Evolutionary conservation across 2,797 vertebrate genomes (phyloP), one percentile per base, ranked within the genome.

Genomic region (Microctenopoma lineatum): DNA sequence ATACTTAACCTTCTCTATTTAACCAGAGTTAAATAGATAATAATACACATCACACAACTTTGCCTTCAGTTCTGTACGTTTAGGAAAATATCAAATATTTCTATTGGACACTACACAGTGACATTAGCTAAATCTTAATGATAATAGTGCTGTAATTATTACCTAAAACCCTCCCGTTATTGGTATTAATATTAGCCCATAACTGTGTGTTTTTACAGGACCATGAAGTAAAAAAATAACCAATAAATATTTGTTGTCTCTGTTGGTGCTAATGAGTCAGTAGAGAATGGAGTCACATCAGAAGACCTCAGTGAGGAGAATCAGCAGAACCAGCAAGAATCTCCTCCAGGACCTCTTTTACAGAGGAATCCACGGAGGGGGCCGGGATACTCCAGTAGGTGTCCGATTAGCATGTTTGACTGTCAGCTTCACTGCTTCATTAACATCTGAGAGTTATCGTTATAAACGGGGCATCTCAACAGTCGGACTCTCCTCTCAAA

Each of bases 331-430:
- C 87, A 93, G 91, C 75, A 46, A 78, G 45, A 74, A 70, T 46
- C 77, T 90, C 18, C 84, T 93, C 7, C 89, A 89, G 73, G 87
- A 93, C 46, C 67, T 92, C 25, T 27, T 84, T 9, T 64, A 79
- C 44, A 75, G 58, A 36, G 77, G 82, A 38, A 60, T 77, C 39
- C 74, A 71, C 0, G 68, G 76, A 25, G 81, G 86, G 73, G 80
- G 69, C 70, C 81, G 83, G 79, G 82, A 83, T 14, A 81, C 84
- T 36, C 85, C 87, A 44, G 92, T 93, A 81, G 84, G 90, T 74
- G 26, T 27, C 44, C 11, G 2, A 11, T 18, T 5, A 9, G 14
- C 5, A 16, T n/a, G 32, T 58, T 3, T 52, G 21, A 50, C 48
- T 10, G 8, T 48, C 14, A 8, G 18, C 59, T 44, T 18, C 29